phyloP scores from a whole-genome alignment of 2,113 vertebrate genomes.

The Myanophis thanlyinensis region DNA sequence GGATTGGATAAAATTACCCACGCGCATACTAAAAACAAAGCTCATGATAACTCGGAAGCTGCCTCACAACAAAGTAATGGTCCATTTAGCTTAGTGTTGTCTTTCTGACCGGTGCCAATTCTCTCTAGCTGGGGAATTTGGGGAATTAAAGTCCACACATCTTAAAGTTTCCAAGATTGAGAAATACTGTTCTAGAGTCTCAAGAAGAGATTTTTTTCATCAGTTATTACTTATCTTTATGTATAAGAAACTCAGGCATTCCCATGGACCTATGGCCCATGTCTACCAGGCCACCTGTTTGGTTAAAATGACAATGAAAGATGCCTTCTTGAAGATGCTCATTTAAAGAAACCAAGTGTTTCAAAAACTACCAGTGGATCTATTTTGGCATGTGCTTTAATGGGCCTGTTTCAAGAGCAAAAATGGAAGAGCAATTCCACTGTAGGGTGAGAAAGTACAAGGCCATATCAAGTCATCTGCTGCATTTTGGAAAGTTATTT shows the following conservation, averaged over 20 bases:
- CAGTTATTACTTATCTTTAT: background rate
- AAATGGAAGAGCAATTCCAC: background rate
- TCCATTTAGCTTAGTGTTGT: background rate
- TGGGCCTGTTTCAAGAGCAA: background rate
- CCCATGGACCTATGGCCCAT: background rate
- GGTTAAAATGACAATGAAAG: background rate
- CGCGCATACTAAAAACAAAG: background rate
- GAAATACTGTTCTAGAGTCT: background rate
- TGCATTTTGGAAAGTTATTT: background rate
- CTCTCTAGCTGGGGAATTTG: background rate
- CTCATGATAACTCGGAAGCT: background rate
- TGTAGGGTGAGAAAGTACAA: background rate
- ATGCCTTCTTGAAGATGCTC: background rate
- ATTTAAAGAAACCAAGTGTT: background rate
- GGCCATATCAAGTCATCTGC: background rate
- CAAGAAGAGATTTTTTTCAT: background rate
- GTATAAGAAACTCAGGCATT: background rate
- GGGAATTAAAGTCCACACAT: background rate
- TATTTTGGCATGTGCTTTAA: background rate
- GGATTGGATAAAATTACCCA: background rate
- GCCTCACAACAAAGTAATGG: background rate
- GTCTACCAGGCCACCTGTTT: background rate
- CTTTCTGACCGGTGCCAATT: background rate
- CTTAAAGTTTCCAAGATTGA: background rate
- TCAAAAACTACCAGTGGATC: background rate